Evolutionary conservation across 1,140 invertebrate species (phyloP).

Genomic region (Cepaea nemoralis): DNA sequence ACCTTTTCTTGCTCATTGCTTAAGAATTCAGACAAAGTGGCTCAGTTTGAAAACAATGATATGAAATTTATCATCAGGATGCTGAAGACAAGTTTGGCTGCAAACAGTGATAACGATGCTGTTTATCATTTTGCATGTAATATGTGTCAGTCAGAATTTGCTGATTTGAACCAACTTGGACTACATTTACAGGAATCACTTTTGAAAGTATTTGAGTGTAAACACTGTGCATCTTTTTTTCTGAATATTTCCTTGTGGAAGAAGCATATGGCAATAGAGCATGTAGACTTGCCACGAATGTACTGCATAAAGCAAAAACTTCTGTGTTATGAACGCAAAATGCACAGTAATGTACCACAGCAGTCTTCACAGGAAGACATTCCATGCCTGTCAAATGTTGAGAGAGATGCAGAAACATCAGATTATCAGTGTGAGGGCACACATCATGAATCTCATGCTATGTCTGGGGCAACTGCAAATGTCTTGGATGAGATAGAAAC

Average conservation of each 20-base stretch:
- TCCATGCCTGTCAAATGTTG: background rate
- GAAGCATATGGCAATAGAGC: background rate
- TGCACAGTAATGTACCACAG: background rate
- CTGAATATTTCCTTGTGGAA: conserved; percentile 6
- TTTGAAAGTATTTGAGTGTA: conserved; percentile 17
- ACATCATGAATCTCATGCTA: background rate
- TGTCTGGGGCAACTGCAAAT: background rate
- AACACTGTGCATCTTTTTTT: conserved; percentile 18
- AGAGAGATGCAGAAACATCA: background rate
- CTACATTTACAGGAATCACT: background rate
- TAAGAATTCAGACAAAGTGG: background rate
- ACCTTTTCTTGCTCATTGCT: conserved; percentile 18
- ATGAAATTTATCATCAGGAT: background rate
- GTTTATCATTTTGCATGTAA: background rate
- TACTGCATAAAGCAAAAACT: conserved; percentile 1
- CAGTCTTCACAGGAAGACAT: background rate
- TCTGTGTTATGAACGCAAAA: background rate
- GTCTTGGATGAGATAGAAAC: background rate
- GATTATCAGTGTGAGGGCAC: background rate
- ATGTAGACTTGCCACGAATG: background rate
- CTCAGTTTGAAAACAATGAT: background rate
- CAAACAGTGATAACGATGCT: background rate
- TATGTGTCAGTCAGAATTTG: background rate
- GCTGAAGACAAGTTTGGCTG: background rate
- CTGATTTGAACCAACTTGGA: background rate